Conservation (phyloP, 37 sponge, comb jelly and placozoan genomes). For the Ephydatia muelleri region DNA sequence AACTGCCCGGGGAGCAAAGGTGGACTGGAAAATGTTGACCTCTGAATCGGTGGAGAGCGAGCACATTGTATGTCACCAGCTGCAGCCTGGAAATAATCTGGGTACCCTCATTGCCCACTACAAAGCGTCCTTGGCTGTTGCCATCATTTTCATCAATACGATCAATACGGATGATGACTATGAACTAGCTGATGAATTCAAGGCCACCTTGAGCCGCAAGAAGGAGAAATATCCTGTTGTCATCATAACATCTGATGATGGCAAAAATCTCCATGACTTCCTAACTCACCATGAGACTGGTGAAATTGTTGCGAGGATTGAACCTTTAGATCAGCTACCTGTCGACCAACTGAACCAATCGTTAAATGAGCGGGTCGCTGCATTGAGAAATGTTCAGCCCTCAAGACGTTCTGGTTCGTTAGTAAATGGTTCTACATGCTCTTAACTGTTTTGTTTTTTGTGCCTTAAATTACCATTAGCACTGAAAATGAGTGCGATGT, state of each 20-base stretch:
- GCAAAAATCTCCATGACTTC: slow-evolving; percentile 20
- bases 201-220: slow-evolving; percentile 14
- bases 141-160: slow-evolving; percentile 51
- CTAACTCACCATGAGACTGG: slow-evolving; percentile 33
- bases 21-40: slow-evolving; percentile 52
- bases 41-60: slow-evolving; percentile 17
- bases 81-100: slow-evolving; percentile 26
- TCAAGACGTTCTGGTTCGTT: background rate
- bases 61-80: slow-evolving; percentile 45
- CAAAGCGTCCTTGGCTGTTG: slow-evolving; percentile 28
- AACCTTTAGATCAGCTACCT: background rate
- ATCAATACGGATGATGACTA: slow-evolving; percentile 42
- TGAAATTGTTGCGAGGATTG: slow-evolving; percentile 12
- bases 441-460: background rate
- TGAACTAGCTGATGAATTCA: background rate
- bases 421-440: background rate
- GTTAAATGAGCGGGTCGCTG: background rate
- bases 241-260: slow-evolving; percentile 31
- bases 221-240: slow-evolving; percentile 20
- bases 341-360: background rate
- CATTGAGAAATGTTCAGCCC: background rate
- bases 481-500: background rate
- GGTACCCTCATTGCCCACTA: slow-evolving; percentile 10
- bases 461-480: background rate
- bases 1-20: background rate